Evolutionary conservation across 2,797 vertebrate species (phyloP).

Genomic region (Thalassophryne amazonica): DNA sequence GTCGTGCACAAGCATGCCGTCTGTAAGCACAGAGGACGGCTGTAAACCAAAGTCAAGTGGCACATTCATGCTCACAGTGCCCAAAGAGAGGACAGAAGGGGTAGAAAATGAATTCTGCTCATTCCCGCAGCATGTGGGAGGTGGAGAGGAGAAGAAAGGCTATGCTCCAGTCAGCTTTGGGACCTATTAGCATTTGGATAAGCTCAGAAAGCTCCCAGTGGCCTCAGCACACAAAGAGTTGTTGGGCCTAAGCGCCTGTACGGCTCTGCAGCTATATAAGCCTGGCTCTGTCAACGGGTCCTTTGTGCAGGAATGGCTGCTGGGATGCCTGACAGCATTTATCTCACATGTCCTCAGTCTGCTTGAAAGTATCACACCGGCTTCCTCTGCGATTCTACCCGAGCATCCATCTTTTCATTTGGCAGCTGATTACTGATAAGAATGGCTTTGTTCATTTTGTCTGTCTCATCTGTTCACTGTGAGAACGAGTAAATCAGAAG

Average conservation of each 20-base stretch:
- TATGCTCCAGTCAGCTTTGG: constrained; percentile 65
- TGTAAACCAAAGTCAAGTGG: constrained; percentile 76
- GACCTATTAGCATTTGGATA: constrained; percentile 80
- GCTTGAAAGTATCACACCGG: constrained; percentile 51
- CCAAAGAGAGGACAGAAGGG: constrained; percentile 40
- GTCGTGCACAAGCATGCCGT: constrained; percentile 34
- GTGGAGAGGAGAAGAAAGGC: constrained; percentile 69
- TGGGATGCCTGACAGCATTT: constrained; percentile 52
- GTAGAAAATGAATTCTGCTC: constrained; percentile 67
- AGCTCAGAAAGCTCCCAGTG: constrained; percentile 68
- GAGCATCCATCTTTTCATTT: constrained; percentile 59
- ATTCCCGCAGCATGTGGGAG: constrained; percentile 72
- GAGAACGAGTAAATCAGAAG: constrained; percentile 57
- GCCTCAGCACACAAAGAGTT: constrained; percentile 56
- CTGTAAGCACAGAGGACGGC: constrained; percentile 60
- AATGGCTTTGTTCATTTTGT: constrained; percentile 64
- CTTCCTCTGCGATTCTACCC: constrained; percentile 39
- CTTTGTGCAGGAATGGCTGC: constrained; percentile 62
- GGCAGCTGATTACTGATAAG: constrained; percentile 64
- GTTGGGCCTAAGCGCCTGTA: constrained; percentile 51
- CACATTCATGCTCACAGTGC: constrained; percentile 56
- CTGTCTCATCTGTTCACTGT: constrained; percentile 40
- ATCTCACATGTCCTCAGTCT: constrained; percentile 42
- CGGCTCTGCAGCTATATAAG: constrained; percentile 54
- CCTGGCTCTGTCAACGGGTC: constrained; percentile 64